A percentile compares a stretch with the other conserved stretches of the same genome.
These are phyloP conservation scores for Mustela lutreola DNA, from an alignment of 2,113 vertebrate genomes.

Conservation along the genomic window DNA sequence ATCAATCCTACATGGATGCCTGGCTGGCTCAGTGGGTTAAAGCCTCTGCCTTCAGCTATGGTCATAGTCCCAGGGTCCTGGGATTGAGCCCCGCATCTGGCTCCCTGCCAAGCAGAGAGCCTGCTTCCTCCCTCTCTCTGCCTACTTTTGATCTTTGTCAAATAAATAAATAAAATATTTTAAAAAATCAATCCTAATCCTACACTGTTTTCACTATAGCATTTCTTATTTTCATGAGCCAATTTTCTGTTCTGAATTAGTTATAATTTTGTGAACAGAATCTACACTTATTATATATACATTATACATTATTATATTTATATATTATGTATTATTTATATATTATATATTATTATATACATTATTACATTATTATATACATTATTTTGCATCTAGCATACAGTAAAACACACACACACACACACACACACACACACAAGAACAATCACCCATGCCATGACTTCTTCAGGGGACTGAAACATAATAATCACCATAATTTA, in stretches of 20 bases:
- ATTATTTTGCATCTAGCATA: neutral
- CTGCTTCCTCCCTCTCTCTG: too few relatives aligned
- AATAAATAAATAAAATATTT: too few relatives aligned
- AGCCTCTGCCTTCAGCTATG: too few relatives aligned
- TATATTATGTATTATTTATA: too few relatives aligned
- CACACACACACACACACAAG: neutral
- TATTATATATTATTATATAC: too few relatives aligned
- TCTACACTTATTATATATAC: neutral
- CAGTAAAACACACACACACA: neutral
- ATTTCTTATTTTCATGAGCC: neutral
- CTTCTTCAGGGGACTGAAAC: neutral
- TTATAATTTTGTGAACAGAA: neutral
- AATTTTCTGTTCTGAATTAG: neutral
- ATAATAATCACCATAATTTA: neutral
- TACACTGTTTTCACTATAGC: conserved; percentile 28
- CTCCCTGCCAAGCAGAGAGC: too few relatives aligned
- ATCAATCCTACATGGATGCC: neutral
- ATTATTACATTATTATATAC: neutral
- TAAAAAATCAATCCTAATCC: neutral
- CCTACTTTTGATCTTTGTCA: too few relatives aligned
- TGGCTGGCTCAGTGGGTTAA: too few relatives aligned
- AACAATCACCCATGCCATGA: neutral
- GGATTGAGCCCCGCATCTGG: too few relatives aligned
- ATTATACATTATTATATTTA: too few relatives aligned
- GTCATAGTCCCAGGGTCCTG: too few relatives aligned